Base-by-base conservation (phyloP, 2,113 vertebrate species). In the Copsychus sechellarum region DNA sequence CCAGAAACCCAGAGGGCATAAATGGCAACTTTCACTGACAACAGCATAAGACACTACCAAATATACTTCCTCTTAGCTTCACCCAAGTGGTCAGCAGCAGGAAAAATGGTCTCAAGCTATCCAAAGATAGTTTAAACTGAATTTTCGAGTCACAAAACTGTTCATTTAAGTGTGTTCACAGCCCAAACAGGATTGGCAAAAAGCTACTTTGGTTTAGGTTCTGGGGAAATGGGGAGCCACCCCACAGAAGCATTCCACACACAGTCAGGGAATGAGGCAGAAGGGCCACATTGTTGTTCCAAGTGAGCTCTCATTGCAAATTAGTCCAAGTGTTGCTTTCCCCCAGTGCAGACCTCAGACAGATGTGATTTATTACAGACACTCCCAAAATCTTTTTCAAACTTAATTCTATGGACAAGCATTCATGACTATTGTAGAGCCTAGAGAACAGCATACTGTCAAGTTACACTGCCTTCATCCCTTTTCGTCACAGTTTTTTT, bases 151-250 rank as follows among this genome's bases (percentile, higher is more conserved):
- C 38, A 53, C 53, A 34, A 25, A 81, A 16, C 21, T 42, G 11
- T 24, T 67, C 50, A 72, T 6, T 58, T 38, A 66, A 8, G 3
- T 16, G 14, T 26, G 21, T 3, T 67, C 36, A 33, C n/a, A 80
- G 40, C 14, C 15, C 1, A 0, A 45, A 34, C 1, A 0, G 22
- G 12, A 38, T 12, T 1, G 13, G 29, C 50, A 81, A 71, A 77
- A 53, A 73, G 24, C 34, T 53, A 4, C 26, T 87, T 33, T 43
- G 42, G 19, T 67, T 66, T 24, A 73, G 58, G 24, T 31, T 57
- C 40, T 40, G 25, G 5, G 33, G 56, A 73, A 58, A 72, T 2
- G 9, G 51, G 69, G 66, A 88, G 34, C 28, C 77, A 53, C 13
- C 22, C 24, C 56, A 45, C 3, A 36, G 24, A 58, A 60, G 8